phyloP scores from a whole-genome alignment of 2,797 vertebrate genomes.

The Alfaro cultratus region DNA sequence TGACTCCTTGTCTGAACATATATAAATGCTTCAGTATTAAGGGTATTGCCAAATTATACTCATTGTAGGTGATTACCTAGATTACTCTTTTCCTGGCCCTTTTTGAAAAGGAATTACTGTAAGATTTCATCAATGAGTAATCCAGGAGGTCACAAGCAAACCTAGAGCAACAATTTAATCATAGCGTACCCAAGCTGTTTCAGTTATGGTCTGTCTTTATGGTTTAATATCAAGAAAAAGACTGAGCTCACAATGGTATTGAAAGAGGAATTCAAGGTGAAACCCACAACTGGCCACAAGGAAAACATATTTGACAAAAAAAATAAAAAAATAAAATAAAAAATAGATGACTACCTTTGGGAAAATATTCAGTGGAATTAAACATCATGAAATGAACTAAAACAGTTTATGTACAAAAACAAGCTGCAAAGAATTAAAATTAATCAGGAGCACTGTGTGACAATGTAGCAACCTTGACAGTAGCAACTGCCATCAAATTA shows the following conservation, averaged over 20 bases:
- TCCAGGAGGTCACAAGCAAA: background rate
- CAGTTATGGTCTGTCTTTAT: background rate
- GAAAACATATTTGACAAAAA: too few relatives aligned
- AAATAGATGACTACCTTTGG: too few relatives aligned
- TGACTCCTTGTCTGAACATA: constrained; percentile 44
- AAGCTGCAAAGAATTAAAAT: background rate
- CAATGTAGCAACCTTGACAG: background rate
- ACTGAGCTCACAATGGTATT: background rate
- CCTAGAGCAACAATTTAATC: background rate
- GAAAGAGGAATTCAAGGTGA: background rate
- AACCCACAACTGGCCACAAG: background rate
- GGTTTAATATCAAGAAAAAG: background rate
- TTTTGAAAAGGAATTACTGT: background rate
- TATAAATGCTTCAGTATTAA: constrained; percentile 35
- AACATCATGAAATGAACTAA: background rate
- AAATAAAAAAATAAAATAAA: too few relatives aligned
- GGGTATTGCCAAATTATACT: constrained; percentile 20
- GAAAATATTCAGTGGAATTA: too few relatives aligned
- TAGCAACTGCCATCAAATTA: background rate
- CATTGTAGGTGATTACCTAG: constrained; percentile 7
- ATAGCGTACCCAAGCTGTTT: background rate
- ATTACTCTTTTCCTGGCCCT: constrained; percentile 5
- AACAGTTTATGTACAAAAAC: background rate
- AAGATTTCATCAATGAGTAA: background rate
- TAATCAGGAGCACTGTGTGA: background rate